Conservation (phyloP, 2,888 invertebrate species). For the Harpalus rubripes region DNA sequence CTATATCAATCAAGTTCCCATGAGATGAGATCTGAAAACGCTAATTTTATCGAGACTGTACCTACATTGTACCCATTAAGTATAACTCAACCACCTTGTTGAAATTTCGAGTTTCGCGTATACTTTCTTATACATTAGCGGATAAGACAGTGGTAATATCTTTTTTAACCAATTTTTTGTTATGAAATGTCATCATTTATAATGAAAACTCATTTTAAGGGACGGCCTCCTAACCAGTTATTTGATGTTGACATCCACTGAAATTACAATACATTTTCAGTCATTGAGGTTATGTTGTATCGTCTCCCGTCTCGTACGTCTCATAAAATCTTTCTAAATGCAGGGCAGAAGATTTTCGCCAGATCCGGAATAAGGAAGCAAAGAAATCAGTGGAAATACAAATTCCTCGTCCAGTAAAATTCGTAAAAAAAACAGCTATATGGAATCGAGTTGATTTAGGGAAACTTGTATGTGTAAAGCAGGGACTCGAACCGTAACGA, state of each 20-base stretch:
- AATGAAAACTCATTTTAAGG: neutral
- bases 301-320: neutral
- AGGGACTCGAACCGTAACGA: too few species aligned
- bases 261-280: constrained; percentile 33
- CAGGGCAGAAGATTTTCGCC: neutral
- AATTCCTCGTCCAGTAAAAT: too few species aligned
- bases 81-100: neutral
- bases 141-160: neutral
- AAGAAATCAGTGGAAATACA: too few species aligned
- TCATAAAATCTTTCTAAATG: neutral
- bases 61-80: neutral
- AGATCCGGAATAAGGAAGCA: neutral
- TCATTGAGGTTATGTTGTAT: constrained; percentile 32
- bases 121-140: neutral
- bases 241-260: constrained; percentile 19
- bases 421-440: too few species aligned
- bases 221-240: neutral
- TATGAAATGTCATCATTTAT: neutral
- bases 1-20: too few species aligned
- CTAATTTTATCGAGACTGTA: neutral
- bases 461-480: too few species aligned
- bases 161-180: neutral
- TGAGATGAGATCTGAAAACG: too few species aligned
- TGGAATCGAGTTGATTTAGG: too few species aligned
- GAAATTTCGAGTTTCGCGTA: neutral